These are phyloP conservation scores for Perodicticus potto DNA, from an alignment of 2,797 vertebrate species.

Conservation along the genomic window DNA sequence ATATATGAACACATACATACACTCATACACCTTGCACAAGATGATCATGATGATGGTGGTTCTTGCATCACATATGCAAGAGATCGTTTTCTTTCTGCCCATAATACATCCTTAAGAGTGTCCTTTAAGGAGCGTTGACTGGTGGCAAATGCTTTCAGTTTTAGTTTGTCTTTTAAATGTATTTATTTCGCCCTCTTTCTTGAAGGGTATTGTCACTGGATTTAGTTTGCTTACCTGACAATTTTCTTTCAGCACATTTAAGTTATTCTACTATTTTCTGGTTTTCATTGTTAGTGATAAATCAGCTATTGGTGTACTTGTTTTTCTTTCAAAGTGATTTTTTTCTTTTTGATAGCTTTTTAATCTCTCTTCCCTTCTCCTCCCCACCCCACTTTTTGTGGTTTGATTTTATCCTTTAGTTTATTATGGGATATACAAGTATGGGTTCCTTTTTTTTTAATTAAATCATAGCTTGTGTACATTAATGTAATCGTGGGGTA, in stretches of 20 bases:
- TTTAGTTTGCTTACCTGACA: conserved; percentile 4
- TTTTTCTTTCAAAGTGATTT: conserved; percentile 25
- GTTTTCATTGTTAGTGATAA: not conserved
- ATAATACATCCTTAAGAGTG: not conserved
- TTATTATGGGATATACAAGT: not conserved
- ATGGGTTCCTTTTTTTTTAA: not conserved
- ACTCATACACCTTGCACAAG: not conserved
- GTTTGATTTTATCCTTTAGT: not conserved
- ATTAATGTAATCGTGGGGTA: no score
- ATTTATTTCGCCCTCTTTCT: not conserved
- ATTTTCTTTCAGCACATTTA: not conserved
- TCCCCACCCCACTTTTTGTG: not conserved
- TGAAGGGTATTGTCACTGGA: not conserved
- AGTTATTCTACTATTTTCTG: not conserved
- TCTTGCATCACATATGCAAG: not conserved
- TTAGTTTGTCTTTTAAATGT: not conserved
- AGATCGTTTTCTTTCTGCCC: not conserved
- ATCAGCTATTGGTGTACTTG: not conserved
- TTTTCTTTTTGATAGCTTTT: conserved; percentile 2
- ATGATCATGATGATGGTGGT: not conserved
- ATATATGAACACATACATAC: not conserved
- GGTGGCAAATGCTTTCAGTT: not conserved
- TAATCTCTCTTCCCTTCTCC: not conserved
- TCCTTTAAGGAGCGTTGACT: not conserved
- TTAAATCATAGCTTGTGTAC: no score